Base-by-base conservation (phyloP, 2,888 invertebrate species). In the Therioaphis trifolii region DNA sequence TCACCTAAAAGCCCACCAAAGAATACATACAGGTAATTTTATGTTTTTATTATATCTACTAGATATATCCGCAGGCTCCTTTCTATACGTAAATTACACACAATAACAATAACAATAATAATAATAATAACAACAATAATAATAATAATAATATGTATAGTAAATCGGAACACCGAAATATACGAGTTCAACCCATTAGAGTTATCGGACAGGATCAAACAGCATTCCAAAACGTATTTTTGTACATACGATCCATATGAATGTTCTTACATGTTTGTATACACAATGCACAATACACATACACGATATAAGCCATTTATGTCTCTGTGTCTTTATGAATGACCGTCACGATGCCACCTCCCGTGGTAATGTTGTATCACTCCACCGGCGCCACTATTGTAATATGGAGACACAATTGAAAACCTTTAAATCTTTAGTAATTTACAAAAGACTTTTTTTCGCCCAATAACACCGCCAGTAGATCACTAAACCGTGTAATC, bases 1-100 rank as follows among this genome's bases (percentile, higher is more conserved):
- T 87, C 98, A 98, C 90, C 92, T 98, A 87, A 98, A 98, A 91
- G 98, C 98, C 86, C 98, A 98, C 90, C 97, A 98, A 90, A 92
- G 98, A 90, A 97, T 98, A 90, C 98, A 98, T 89, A 98, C 98
- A 91, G 97, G 97, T 96, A 92, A 92, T 90, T 66, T 61, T 5
- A 52, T 24, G 3, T 49, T 18, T 40, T 35, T 29, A 27, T 63
- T 29, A 35, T 72, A 12, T 49, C 27, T 29, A n/a, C 12, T 29
- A 15, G 4, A 24, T 71, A 69, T 21, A 69, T 24, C 14, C 43
- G 40, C 1, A 43, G 43, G 43, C 43, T 11, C 11, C 43, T 5
- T 43, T 11, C 7, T 43, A 43, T 11, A 43, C 43, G 43, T n/a
- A n/a, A n/a, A n/a, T n/a, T 49, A 49, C 7, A 52, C 4, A 52